Evolutionary conservation across 1,140 invertebrate genomes (phyloP), one percentile per base, ranked within the genome.

Genomic region (Trichogramma pretiosum): DNA sequence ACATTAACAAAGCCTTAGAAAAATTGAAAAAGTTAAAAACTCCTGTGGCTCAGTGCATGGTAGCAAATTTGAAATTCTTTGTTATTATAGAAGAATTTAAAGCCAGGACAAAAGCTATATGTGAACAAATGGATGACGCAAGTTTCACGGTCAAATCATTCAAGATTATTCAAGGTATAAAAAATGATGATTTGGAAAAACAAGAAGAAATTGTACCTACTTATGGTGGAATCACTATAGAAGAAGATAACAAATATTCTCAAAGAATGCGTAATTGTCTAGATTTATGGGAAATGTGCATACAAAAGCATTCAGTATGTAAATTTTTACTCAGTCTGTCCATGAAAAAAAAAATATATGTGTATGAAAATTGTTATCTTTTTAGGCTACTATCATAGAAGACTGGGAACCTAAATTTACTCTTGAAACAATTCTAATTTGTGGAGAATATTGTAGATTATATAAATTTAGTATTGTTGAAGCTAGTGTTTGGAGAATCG

Each of bases 191-290:
- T 14, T 44, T 53, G 33, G 56, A 56, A 36, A 44, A 59, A 17
- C 54, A 55, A 24, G 43, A 50, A 14, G 47, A 59, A 32, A 48
- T 65, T 35, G 56, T 64, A 8, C 63, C 68, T 17, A 55, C 61
- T 21, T 70, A 65, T 46, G 60, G 47, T 3, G 59, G 57, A 21
- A 63, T 69, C 34, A 62, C 61, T 34, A 54, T 67, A 4, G 52
- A 54, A 13, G 54, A 61, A 32, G 61, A 68, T 40, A 41, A 40
- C 3, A 54, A 45, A 22, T 35, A 67, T 17, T 42, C 53, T 30
- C 32, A 38, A 8, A 37, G 49, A 19, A 46, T 72, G 23, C 44
- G 57, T 17, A 22, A 41, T 9, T 44, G 61, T 3, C 24, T 66
- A 5, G 46, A 53, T 5, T 53, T 54, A 14, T 72, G 68, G 68